These are phyloP conservation scores for Lophius piscatorius DNA, from an alignment of 2,113 vertebrate genomes.

Conservation along the genomic window DNA sequence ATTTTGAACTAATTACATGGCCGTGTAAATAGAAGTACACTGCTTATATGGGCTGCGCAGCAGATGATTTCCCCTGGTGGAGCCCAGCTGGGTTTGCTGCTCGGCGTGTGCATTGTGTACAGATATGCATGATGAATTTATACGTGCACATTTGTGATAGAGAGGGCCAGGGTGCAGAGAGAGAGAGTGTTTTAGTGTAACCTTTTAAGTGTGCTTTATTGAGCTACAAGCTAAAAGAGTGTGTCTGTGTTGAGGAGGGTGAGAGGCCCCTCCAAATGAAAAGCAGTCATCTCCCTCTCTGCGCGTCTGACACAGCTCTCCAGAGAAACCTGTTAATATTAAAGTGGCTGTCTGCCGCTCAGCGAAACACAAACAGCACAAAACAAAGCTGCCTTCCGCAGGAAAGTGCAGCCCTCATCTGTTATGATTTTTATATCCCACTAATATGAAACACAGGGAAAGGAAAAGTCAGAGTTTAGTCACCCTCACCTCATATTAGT, in stretches of 20 bases:
- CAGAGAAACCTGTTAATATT: conserved; percentile 52
- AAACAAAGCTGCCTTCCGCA: conserved; percentile 44
- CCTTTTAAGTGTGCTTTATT: conserved; percentile 49
- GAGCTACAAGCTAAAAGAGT: conserved; percentile 53
- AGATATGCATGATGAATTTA: conserved; percentile 26
- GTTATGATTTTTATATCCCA: conserved; percentile 17
- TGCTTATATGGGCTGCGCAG: conserved; percentile 69
- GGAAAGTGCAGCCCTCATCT: conserved; percentile 23
- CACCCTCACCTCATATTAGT: too few relatives aligned
- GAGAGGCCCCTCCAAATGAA: conserved; percentile 55
- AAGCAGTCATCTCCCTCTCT: conserved; percentile 55
- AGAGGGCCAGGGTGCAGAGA: conserved; percentile 11
- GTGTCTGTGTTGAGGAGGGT: conserved; percentile 39
- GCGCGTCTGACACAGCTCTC: conserved; percentile 40
- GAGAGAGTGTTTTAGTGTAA: conserved; percentile 36
- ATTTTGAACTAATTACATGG: conserved; percentile 74
- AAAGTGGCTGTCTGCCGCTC: conserved; percentile 57
- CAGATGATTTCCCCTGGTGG: conserved; percentile 79
- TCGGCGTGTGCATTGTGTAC: conserved; percentile 17
- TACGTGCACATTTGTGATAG: conserved; percentile 1
- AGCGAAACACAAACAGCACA: conserved; percentile 55
- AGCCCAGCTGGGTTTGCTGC: conserved; percentile 56
- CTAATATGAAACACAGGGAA: conserved; percentile 9
- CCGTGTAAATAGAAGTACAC: conserved; percentile 73
- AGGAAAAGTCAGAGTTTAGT: conserved; percentile 11